Evolutionary conservation across 2,797 vertebrate genomes (phyloP).

Genomic region (Coracias cyanogaster): DNA sequence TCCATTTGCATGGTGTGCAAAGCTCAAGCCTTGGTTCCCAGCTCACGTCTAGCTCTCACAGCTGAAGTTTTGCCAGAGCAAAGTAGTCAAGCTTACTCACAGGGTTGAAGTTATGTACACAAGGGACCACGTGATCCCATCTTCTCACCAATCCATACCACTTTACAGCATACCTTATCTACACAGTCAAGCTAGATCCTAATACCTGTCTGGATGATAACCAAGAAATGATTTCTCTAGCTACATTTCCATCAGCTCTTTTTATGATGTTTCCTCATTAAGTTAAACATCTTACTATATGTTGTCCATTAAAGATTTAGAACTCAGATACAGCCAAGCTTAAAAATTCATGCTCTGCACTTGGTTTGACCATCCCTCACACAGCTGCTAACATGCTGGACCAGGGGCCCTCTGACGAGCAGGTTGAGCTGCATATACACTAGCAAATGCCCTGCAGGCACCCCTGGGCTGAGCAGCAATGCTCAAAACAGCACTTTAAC

Average conservation of each 20-base stretch:
- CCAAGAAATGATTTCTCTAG: not conserved
- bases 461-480: not conserved
- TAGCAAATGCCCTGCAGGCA: not conserved
- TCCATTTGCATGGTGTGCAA: not conserved
- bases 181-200: not conserved
- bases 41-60: not conserved
- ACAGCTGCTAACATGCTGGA: not conserved
- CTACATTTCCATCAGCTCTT: not conserved
- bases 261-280: not conserved
- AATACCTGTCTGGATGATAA: not conserved
- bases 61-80: not conserved
- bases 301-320: constrained; percentile 19
- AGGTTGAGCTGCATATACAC: not conserved
- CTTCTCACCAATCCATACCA: not conserved
- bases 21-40: not conserved
- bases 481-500: not conserved
- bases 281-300: not conserved
- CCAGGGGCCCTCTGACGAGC: not conserved
- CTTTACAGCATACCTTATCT: not conserved
- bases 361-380: constrained; percentile 6
- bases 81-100: not conserved
- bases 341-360: constrained; percentile 24
- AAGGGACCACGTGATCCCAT: not conserved
- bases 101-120: not conserved
- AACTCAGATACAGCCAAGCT: not conserved